phyloP scores from a whole-genome alignment of 2,888 invertebrate species.

The Rhagonycha fulva region DNA sequence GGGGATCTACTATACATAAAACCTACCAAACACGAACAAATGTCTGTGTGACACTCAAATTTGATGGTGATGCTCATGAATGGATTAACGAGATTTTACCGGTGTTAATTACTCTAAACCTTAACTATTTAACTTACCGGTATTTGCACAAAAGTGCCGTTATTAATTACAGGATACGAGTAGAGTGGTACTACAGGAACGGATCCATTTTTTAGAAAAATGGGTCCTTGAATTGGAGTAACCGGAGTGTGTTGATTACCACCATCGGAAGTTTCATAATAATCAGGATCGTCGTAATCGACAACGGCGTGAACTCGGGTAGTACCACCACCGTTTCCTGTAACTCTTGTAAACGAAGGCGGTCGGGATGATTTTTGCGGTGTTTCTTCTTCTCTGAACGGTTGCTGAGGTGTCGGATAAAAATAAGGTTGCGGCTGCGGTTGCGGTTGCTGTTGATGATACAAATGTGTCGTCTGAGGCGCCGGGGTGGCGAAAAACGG shows the following conservation, averaged over 20 bases:
- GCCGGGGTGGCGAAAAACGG: conserved; percentile 48
- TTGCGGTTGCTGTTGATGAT: conserved; percentile 27
- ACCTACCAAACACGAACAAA: neutral
- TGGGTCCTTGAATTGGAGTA: conserved; percentile 88
- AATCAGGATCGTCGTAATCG: conserved; percentile 67
- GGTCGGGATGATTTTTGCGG: conserved; percentile 56
- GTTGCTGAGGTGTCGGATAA: conserved; percentile 50
- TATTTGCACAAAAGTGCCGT: conserved; percentile 86
- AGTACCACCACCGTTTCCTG: conserved; percentile 58
- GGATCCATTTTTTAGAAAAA: conserved; percentile 80
- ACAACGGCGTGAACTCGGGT: conserved; percentile 74
- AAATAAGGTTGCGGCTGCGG: conserved; percentile 46
- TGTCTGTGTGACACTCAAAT: too few species aligned
- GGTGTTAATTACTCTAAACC: too few species aligned
- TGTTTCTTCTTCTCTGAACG: conserved; percentile 55
- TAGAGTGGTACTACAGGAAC: conserved; percentile 88
- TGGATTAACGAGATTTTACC: too few species aligned
- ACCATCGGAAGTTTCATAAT: conserved; percentile 67
- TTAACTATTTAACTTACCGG: conserved; percentile 74
- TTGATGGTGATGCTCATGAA: too few species aligned
- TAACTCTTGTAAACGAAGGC: conserved; percentile 69
- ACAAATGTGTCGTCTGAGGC: conserved; percentile 43
- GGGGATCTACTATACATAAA: neutral
- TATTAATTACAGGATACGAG: conserved; percentile 82
- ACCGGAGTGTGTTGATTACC: conserved; percentile 63